Evolutionary conservation across 1,140 invertebrate genomes (phyloP).

Genomic region (Eriosoma lanigerum): DNA sequence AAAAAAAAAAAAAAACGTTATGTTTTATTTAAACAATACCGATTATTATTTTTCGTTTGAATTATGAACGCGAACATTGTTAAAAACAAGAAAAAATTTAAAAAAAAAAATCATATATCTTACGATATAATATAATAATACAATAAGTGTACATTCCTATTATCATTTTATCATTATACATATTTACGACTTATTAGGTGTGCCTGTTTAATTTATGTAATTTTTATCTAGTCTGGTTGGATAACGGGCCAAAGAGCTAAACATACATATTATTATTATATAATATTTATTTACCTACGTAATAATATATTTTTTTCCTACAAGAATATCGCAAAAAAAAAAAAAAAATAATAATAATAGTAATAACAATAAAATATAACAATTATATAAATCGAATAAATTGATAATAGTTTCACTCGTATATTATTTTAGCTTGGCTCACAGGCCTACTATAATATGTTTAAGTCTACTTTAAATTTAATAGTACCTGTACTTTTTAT

Average conservation of each 20-base stretch:
- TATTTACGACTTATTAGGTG: slow-evolving; percentile 49
- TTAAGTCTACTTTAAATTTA: too few relatives aligned
- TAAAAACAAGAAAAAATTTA: neutral
- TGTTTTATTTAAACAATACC: too few relatives aligned
- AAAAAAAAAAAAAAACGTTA: neutral
- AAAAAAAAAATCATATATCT: slow-evolving; percentile 7
- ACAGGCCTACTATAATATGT: slow-evolving; percentile 15
- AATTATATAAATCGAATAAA: too few relatives aligned
- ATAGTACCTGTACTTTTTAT: too few relatives aligned
- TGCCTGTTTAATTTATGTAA: slow-evolving; percentile 51
- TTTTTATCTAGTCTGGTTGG: slow-evolving; percentile 51
- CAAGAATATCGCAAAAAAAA: slow-evolving; percentile 5
- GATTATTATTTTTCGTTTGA: neutral
- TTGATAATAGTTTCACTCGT: neutral
- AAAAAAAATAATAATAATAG: too few relatives aligned
- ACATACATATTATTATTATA: slow-evolving; percentile 30
- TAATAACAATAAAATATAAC: too few relatives aligned
- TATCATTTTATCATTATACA: slow-evolving; percentile 43
- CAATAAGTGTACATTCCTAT: slow-evolving; percentile 50
- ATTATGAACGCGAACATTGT: neutral
- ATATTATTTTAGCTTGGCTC: neutral
- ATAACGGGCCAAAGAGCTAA: slow-evolving; percentile 50
- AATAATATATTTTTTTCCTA: slow-evolving; percentile 25
- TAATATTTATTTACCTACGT: neutral
- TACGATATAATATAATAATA: neutral